Evolutionary conservation across 1,140 invertebrate genomes (phyloP).

Genomic region (Drosophila kepulauana): DNA sequence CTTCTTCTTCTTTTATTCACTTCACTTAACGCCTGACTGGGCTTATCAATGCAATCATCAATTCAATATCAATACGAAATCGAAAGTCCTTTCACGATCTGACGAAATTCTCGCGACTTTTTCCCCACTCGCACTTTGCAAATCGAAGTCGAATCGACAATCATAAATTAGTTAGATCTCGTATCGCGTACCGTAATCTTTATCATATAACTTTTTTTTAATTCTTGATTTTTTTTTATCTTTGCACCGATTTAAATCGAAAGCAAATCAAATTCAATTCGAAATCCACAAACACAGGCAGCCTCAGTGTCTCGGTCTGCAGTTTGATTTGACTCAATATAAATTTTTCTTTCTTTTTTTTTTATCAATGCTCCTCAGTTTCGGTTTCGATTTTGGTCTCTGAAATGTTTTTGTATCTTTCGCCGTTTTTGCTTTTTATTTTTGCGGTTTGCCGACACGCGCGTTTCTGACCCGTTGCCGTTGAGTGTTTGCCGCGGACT

Average conservation of each 20-base stretch:
- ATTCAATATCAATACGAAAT: slow-evolving; percentile 28
- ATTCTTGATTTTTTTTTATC: slow-evolving; percentile 13
- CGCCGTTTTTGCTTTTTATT: slow-evolving; percentile 29
- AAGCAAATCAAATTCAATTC: slow-evolving; percentile 33
- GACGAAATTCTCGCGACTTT: slow-evolving; percentile 31
- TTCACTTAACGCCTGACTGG: slow-evolving; percentile 10
- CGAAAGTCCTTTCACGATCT: slow-evolving; percentile 66
- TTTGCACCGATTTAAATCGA: background rate
- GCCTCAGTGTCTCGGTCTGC: slow-evolving; percentile 40
- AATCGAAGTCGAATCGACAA: slow-evolving; percentile 30
- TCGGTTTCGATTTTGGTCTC: slow-evolving; percentile 51
- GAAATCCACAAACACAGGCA: slow-evolving; percentile 37
- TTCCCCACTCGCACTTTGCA: slow-evolving; percentile 25
- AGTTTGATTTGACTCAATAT: slow-evolving; percentile 47
- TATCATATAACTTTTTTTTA: slow-evolving; percentile 3
- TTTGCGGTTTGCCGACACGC: slow-evolving; percentile 63
- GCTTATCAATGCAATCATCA: slow-evolving; percentile 45
- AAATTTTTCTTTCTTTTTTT: background rate
- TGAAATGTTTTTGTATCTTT: slow-evolving; percentile 51
- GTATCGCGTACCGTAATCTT: background rate
- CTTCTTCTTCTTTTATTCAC: slow-evolving; percentile 39
- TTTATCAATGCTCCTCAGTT: slow-evolving; percentile 53
- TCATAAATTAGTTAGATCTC: slow-evolving; percentile 21
- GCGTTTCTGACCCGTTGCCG: slow-evolving; percentile 63
- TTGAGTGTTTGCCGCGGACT: slow-evolving; percentile 61